Evolutionary conservation across 2,888 invertebrate genomes (phyloP).

Genomic region (Glomeris marginata): DNA sequence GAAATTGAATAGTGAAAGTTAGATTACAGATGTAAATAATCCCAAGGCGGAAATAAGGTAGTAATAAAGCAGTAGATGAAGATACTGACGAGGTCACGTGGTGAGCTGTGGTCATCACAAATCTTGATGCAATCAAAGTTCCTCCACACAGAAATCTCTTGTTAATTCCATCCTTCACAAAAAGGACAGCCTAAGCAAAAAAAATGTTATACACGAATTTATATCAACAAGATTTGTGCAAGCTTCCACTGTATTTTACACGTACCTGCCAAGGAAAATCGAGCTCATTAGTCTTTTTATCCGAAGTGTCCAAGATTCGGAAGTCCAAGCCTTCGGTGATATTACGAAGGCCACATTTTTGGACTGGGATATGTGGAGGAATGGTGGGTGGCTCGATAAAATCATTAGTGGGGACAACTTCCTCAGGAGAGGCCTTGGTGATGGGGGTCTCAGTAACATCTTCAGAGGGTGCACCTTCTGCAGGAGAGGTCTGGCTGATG

Average conservation of each 20-base stretch:
- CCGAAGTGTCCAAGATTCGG: constrained; percentile 45
- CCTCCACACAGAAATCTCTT: constrained; percentile 62
- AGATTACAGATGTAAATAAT: background rate
- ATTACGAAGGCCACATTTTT: constrained; percentile 51
- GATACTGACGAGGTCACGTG: constrained; percentile 39
- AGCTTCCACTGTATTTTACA: too few relatives aligned
- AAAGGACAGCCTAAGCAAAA: constrained; percentile 18
- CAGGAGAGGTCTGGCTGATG: too few relatives aligned
- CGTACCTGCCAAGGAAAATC: constrained; percentile 23
- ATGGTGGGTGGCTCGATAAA: too few relatives aligned
- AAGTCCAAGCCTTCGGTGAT: constrained; percentile 55
- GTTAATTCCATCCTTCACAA: constrained; percentile 18
- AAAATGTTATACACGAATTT: too few relatives aligned
- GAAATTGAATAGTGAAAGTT: background rate
- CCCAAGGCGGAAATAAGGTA: too few relatives aligned
- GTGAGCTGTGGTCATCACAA: constrained; percentile 68
- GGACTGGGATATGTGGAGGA: too few relatives aligned
- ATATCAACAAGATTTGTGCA: too few relatives aligned
- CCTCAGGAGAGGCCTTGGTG: too few relatives aligned
- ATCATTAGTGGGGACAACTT: too few relatives aligned
- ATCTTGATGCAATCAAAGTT: constrained; percentile 55
- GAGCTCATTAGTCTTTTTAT: constrained; percentile 37
- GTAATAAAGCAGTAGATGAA: too few relatives aligned
- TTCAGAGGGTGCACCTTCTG: too few relatives aligned
- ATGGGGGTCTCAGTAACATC: too few relatives aligned